Evolutionary conservation across 2,113 vertebrate species (phyloP), one percentile per base, ranked within the genome.

Genomic region (Cyprinodon tularosa): DNA sequence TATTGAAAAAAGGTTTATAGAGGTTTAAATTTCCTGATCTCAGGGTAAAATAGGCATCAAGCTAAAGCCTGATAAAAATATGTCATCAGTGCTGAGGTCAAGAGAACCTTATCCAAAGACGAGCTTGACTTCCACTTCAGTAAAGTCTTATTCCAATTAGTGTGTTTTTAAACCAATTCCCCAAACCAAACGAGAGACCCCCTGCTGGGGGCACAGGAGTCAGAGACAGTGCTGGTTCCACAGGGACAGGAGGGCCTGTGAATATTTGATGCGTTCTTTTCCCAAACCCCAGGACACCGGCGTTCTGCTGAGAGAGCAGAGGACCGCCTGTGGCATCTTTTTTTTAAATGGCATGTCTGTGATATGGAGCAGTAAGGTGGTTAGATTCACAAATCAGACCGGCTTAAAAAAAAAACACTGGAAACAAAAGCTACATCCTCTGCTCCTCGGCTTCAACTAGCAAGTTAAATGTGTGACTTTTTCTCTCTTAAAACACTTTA

Each of bases 251-350:
- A 3, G 68, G 66, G 68, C 47, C 75, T 76, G 50, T 91, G 80
- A 90, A 91, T 90, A 88, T 88, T 90, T 91, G 3, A 91, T 80
- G 17, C 37, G 20, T 50, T 74, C 79, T 2, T 3, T 77, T 77
- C 66, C 62, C 44, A 4, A 73, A 66, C 68, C 81, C 70, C 45
- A 80, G 73, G 66, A 45, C 60, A 66, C 59, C 78, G 47, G 71
- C 38, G 15, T 65, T 76, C 67, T 80, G 59, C 65, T 20, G 7
- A 0, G 39, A 65, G 63, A 53, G 6, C 1, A 37, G 74, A 78
- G 60, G 45, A 77, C 42, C 50, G 12, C n/a, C 74, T 71, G 57
- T 59, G 12, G 50, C 66, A 59, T 17, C 61, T 71, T 29, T 40
- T 45, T 72, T 71, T 7, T 2, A 61, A 60, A 80, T 40, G 10